Conservation (phyloP, 2,113 vertebrate genomes). For the Sinocyclocheilus maitianheensis region DNA sequence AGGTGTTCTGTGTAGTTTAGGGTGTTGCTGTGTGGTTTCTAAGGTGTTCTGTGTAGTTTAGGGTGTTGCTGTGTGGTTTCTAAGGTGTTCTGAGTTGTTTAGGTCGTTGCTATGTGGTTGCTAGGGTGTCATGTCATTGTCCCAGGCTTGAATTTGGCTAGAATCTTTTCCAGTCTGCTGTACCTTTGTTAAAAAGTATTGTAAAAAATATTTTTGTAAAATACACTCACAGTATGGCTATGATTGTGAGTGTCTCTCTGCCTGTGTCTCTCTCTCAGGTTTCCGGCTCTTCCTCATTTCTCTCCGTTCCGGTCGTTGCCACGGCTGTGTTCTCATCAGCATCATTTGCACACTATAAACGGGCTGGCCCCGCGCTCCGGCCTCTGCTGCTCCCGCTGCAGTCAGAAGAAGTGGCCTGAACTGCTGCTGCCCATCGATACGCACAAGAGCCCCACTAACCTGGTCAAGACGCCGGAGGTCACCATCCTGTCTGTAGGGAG, state of each 20-base stretch:
- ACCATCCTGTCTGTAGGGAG: conserved; percentile 90
- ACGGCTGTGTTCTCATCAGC: conserved; percentile 82
- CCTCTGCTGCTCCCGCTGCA: conserved; percentile 85
- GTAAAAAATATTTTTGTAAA: neutral
- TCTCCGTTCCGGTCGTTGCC: conserved; percentile 77
- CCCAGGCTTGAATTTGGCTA: neutral
- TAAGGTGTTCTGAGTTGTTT: neutral
- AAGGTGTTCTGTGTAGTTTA: neutral
- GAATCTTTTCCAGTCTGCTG: neutral
- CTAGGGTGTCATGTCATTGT: neutral
- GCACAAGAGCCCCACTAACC: conserved; percentile 66
- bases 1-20: no score
- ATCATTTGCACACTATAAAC: conserved; percentile 91
- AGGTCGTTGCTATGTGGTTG: neutral
- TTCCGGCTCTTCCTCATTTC: conserved; percentile 69
- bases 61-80: no score
- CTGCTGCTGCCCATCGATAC: conserved; percentile 70
- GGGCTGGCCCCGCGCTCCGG: conserved; percentile 78
- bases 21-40: neutral
- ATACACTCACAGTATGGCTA: neutral
- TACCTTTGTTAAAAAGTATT: neutral
- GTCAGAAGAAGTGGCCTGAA: conserved; percentile 91
- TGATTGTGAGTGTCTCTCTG: neutral
- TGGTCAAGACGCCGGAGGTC: conserved; percentile 76
- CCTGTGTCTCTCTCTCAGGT: conserved; percentile 54